Evolutionary conservation across 2,113 vertebrate species (phyloP), one percentile per base, ranked within the genome.

Genomic region (Dasypus novemcinctus): DNA sequence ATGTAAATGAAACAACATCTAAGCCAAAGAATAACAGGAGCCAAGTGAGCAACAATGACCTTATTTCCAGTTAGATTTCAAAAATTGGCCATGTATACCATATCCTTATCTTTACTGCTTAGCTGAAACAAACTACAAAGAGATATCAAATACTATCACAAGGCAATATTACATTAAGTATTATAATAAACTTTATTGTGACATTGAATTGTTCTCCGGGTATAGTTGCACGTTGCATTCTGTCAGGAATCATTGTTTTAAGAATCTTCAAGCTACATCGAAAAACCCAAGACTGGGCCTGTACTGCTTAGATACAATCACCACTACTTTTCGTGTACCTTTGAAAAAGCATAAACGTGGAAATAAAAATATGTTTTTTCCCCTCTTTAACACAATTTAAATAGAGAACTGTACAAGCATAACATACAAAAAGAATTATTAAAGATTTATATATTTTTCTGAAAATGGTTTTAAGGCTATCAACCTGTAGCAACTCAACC

Each of bases 241-340:
- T 89, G 84, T 92, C 91, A 76, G 31, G 25, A 90, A 84, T 91
- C 81, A 52, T 21, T 61, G 5, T n/a, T 69, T 90, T 14, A 84
- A 68, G 57, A 38, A 18, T 95, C 93, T 96, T 96, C 96, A 82
- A 79, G 59, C 71, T 88, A 86, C 4, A 94, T 23, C 41, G 74
- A 46, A 86, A 92, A 91, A 64, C 75, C 75, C 68, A 92, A 90
- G 59, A 59, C 57, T 64, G 90, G 90, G 87, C 57, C 91, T 95
- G 88, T 36, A 85, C 68, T 83, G 76, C 54, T 96, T 95, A 90
- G 41, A 87, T 96, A 79, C 82, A 86, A 96, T 41, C 63, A 74
- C 33, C 76, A 79, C 33, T 59, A 90, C n/a, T 82, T 61, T 46
- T 12, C 69, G 95, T 87, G 5, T 18, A 93, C 41, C 7, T 83